phyloP scores from a whole-genome alignment of 2,113 vertebrate species.

The Carlito syrichta region DNA sequence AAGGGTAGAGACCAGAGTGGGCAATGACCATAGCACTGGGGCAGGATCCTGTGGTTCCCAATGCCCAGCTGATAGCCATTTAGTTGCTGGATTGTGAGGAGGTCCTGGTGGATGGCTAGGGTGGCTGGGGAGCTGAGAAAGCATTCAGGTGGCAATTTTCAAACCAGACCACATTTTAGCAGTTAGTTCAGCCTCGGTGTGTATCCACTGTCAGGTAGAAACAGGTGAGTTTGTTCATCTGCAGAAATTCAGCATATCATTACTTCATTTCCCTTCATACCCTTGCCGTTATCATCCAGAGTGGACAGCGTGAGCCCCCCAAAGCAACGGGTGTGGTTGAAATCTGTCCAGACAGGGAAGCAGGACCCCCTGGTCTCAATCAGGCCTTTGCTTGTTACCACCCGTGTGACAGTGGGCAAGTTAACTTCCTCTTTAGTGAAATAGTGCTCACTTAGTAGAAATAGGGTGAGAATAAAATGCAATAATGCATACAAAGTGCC shows the following conservation, averaged over 20 bases:
- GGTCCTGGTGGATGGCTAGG: background rate
- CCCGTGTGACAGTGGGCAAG: background rate
- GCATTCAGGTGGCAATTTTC: background rate
- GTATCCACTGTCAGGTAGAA: background rate
- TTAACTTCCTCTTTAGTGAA: background rate
- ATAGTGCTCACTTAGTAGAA: background rate
- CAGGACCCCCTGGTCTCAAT: background rate
- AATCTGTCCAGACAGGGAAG: background rate
- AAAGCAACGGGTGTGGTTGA: background rate
- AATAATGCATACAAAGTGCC: background rate
- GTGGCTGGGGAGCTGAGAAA: background rate
- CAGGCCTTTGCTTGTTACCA: background rate
- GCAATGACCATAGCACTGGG: background rate
- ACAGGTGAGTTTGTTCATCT: background rate
- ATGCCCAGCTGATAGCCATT: background rate
- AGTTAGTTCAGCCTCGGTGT: background rate
- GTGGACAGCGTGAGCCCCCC: background rate
- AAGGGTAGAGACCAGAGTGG: background rate
- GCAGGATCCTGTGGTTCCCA: background rate
- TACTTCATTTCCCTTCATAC: background rate
- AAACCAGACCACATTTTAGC: background rate
- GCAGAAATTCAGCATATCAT: background rate
- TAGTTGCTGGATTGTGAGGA: background rate
- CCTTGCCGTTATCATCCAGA: background rate
- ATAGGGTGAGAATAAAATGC: background rate